Evolutionary conservation across 2,797 vertebrate genomes (phyloP).

Genomic region (Lagocephalus sceleratus): DNA sequence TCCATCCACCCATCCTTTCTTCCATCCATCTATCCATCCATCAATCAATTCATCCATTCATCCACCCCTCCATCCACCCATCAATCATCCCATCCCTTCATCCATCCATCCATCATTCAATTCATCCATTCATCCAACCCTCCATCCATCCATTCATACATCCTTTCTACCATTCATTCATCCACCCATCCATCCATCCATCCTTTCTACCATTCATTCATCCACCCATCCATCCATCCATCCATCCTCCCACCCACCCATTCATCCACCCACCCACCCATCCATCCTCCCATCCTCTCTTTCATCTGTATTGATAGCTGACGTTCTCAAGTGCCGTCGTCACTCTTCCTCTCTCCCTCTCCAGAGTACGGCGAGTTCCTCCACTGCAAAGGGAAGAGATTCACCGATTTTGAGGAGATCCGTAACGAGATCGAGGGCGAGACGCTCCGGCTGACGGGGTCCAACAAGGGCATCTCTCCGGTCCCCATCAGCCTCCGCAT

Average conservation of each 20-base stretch:
- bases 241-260: too few species aligned
- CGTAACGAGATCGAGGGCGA: slow-evolving; percentile 89
- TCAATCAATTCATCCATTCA: not conserved
- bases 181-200: too few species aligned
- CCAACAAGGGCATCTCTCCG: slow-evolving; percentile 91
- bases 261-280: too few species aligned
- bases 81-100: too few species aligned
- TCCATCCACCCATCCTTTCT: too few species aligned
- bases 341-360: slow-evolving; percentile 1
- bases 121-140: too few species aligned
- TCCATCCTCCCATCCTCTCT: too few species aligned
- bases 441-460: slow-evolving; percentile 85
- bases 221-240: too few species aligned
- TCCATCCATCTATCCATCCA: too few species aligned
- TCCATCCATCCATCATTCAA: too few species aligned
- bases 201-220: not conserved
- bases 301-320: not conserved
- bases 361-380: slow-evolving; percentile 75
- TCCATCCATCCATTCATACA: too few species aligned
- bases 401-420: slow-evolving; percentile 90
- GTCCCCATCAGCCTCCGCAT: slow-evolving; percentile 89
- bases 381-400: slow-evolving; percentile 77
- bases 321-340: not conserved
- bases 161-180: too few species aligned
- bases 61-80: not conserved